Evolutionary conservation across 2,797 vertebrate species (phyloP).

Genomic region (Schizopygopsis pylzovi): DNA sequence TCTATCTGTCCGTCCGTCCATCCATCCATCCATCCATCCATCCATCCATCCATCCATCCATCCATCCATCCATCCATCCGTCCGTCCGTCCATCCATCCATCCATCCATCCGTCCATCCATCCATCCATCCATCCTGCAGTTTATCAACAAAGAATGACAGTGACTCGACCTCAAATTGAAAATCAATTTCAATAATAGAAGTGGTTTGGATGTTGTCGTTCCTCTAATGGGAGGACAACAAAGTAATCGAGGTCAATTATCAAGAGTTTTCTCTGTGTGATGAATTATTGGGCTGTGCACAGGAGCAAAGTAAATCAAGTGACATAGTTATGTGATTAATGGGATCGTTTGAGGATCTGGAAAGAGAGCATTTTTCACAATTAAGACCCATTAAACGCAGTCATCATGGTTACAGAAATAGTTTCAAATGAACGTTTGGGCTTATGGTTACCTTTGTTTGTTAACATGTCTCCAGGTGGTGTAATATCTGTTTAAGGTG

Average conservation of each 20-base stretch:
- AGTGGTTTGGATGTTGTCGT: conserved; percentile 42
- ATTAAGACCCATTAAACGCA: conserved; percentile 44
- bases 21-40: too few species aligned
- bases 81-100: too few species aligned
- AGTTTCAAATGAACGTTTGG: background rate
- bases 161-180: background rate
- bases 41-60: too few species aligned
- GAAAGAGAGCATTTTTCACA: conserved; percentile 43
- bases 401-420: conserved; percentile 21
- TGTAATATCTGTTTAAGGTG: background rate
- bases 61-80: too few species aligned
- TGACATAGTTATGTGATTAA: conserved; percentile 50
- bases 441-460: conserved; percentile 10
- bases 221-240: conserved; percentile 46
- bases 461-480: background rate
- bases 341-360: conserved; percentile 42
- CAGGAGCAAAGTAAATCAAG: conserved; percentile 31
- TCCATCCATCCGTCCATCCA: too few species aligned
- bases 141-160: conserved; percentile 3
- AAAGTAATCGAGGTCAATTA: conserved; percentile 52
- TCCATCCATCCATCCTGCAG: background rate
- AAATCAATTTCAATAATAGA: conserved; percentile 35
- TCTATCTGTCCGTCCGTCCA: background rate
- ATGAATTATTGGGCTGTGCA: conserved; percentile 39
- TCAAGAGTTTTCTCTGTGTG: conserved; percentile 36